Percentiles rank a stretch among this genome's conserved stretches.
phyloP scores from a whole-genome alignment of 2,888 invertebrate genomes.

The Stenchaetothrips biformis region DNA sequence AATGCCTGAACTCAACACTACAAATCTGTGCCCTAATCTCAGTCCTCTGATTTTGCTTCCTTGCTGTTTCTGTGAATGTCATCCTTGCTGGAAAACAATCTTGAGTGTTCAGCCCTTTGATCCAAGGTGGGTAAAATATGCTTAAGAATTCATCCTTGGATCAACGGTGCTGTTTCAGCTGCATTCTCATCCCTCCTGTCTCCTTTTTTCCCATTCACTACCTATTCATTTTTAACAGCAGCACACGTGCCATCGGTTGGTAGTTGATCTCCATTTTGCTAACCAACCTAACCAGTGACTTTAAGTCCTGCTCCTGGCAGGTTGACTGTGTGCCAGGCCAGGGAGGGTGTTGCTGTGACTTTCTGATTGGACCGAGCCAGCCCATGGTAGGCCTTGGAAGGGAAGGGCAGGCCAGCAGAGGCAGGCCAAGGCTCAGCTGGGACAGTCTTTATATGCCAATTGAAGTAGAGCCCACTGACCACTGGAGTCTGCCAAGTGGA shows the following conservation, averaged over 20 bases:
- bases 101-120: neutral
- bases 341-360: too few species aligned
- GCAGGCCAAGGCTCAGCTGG: neutral
- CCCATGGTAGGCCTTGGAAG: neutral
- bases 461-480: neutral
- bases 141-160: slow-evolving; percentile 4
- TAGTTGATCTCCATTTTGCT: neutral
- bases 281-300: too few species aligned
- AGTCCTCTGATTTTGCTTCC: neutral
- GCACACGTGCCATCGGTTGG: neutral
- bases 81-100: neutral
- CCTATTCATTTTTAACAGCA: neutral
- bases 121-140: neutral
- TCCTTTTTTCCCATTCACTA: neutral
- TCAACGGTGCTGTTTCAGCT: neutral
- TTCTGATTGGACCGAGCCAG: too few species aligned
- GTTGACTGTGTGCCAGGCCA: too few species aligned
- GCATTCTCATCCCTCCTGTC: slow-evolving; percentile 13
- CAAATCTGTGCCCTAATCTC: too few species aligned
- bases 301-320: too few species aligned
- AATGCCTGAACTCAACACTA: too few species aligned
- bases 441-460: slow-evolving; percentile 23
- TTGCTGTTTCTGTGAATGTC: neutral
- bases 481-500: neutral
- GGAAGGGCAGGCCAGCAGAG: neutral